These are phyloP conservation scores for Danio rerio DNA, from an alignment of 2,113 vertebrate species.

Conservation along the genomic window GRCz12tu NC_133186.1:4242501-4243000, in stretches of 20 bases:
- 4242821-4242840: slow-evolving; percentile 56
- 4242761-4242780: slow-evolving; percentile 60
- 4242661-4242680: not conserved
- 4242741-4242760: slow-evolving; percentile 69
- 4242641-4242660: not conserved
- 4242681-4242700: slow-evolving; percentile 44
- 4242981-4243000: not conserved
- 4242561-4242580: slow-evolving; percentile 6
- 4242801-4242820: slow-evolving; percentile 54
- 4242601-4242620: not conserved
- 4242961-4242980: not conserved
- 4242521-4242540: slow-evolving; percentile 53
- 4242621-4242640: slow-evolving; percentile 36
- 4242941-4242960: not conserved
- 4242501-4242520: slow-evolving; percentile 66
- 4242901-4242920: slow-evolving; percentile 40
- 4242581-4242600: slow-evolving; percentile 37
- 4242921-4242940: not conserved
- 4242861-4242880: slow-evolving; percentile 5
- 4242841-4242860: slow-evolving; percentile 35
- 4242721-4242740: slow-evolving; percentile 19
- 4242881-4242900: slow-evolving; percentile 43
- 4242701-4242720: slow-evolving; percentile 22
- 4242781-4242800: slow-evolving; percentile 54
- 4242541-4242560: slow-evolving; percentile 56